Percentiles rank a stretch among this genome's conserved stretches.
Conservation (phyloP, 1,140 invertebrate genomes). For the Eumaeus atala region DNA sequence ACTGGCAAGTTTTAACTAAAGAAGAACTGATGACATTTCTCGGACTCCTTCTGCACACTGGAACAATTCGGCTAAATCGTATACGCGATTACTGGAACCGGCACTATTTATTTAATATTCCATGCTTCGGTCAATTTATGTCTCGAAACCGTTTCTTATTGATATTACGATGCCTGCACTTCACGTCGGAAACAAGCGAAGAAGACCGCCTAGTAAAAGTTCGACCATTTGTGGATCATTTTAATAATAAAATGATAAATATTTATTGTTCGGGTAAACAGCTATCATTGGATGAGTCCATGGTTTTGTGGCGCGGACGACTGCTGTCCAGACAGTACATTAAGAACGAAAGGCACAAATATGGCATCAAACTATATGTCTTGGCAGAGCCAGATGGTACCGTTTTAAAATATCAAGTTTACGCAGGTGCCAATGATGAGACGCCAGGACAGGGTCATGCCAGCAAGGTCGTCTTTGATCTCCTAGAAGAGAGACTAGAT, state of each 20-base stretch:
- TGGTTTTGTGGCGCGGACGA: too few species aligned
- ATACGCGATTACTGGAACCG: conserved; percentile 45
- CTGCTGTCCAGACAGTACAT: too few species aligned
- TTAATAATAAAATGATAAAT: conserved; percentile 37
- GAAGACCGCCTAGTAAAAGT: conserved; percentile 28
- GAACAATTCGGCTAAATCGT: conserved; percentile 33
- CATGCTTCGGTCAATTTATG: conserved; percentile 31
- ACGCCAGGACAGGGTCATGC: too few species aligned
- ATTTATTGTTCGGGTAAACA: too few species aligned
- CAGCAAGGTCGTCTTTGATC: too few species aligned
- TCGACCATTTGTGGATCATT: conserved; percentile 29
- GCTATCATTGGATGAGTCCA: too few species aligned
- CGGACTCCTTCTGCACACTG: conserved; percentile 45
- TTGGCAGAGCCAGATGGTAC: too few species aligned
- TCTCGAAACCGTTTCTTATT: conserved; percentile 35
- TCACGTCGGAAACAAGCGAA: conserved; percentile 24
- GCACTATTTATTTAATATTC: conserved; percentile 31
- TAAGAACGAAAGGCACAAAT: too few species aligned
- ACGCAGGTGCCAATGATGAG: too few species aligned
- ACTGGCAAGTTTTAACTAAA: neutral
- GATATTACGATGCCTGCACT: conserved; percentile 37
- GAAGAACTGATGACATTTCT: conserved; percentile 37
- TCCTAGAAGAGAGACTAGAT: too few species aligned
- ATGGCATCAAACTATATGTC: too few species aligned
- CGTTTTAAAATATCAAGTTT: too few species aligned